Evolutionary conservation across 1,140 invertebrate species (phyloP).

Genomic region (Drosophila saltans): DNA sequence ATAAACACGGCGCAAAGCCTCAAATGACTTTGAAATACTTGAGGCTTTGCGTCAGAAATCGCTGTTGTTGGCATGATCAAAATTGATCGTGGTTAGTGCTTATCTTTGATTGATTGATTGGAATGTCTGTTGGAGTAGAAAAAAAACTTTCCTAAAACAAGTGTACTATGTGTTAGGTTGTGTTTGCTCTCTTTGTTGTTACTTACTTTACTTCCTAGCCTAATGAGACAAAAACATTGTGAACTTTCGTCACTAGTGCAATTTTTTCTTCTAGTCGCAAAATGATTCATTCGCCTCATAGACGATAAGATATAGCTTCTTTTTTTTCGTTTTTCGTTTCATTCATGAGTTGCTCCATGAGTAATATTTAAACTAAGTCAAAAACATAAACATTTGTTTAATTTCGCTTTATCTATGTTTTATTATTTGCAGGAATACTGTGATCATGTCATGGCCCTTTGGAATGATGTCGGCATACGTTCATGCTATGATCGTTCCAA

Average conservation of each 20-base stretch:
- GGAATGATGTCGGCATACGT: conserved; percentile 88
- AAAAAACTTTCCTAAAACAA: conserved; percentile 71
- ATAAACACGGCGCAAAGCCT: conserved; percentile 1
- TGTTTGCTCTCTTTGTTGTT: not conserved
- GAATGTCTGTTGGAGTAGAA: conserved; percentile 35
- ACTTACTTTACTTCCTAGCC: conserved; percentile 52
- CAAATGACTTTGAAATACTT: conserved; percentile 63
- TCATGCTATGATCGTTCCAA: conserved; percentile 89
- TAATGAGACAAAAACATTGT: not conserved
- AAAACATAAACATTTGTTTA: conserved; percentile 10
- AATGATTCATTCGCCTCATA: conserved; percentile 36
- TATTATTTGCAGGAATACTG: conserved; percentile 87
- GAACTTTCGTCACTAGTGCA: conserved; percentile 7
- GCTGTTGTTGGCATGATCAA: conserved; percentile 10
- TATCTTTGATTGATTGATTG: conserved; percentile 71
- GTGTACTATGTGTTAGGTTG: conserved; percentile 38
- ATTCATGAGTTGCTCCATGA: conserved; percentile 14
- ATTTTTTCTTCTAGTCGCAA: not conserved
- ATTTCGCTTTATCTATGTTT: not conserved
- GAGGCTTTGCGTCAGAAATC: conserved; percentile 60
- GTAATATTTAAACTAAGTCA: conserved; percentile 10
- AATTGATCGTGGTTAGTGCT: conserved; percentile 35
- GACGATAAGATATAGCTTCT: conserved; percentile 54
- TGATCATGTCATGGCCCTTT: conserved; percentile 86
- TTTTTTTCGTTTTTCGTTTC: conserved; percentile 1